Base-by-base conservation (phyloP, 35 echinoderm and acorn worm genomes). In the Apostichopus parvimensis region DNA sequence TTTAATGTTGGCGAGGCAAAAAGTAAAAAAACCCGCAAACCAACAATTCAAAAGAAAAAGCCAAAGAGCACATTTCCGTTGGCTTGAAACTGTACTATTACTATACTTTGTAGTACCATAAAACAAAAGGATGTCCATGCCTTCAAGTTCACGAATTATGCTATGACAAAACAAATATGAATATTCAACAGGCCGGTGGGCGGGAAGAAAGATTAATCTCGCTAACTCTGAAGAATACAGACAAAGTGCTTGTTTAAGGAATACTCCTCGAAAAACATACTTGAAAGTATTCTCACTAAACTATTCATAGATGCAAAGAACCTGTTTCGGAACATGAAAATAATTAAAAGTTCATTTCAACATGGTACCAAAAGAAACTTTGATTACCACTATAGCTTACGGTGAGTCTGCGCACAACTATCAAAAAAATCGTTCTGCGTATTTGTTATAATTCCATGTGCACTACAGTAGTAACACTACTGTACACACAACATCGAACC, bases 171-270 rank as follows among this genome's bases (percentile, higher is more conserved):
- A 75, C 17, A 75, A n/a, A 53, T 58, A 84, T 84, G 81, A 56
- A 84, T 84, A 84, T 84, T 56, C 81, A 84, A 58, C 20, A 84
- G 81, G 54, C 81, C 54, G 71, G 81, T 59, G 81, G 81, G 81
- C 81, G 81, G 81, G 81, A 84, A 84, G 55, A 5, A 84, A 84
- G 54, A 61, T 61, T 12, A 9, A 9, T 12, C 58, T 58, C 14
- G 58, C 81, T 25, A 6, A 58, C 6, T 59, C 5, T 84, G 55
- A 61, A 61, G 58, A 61, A 12, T 9, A 61, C 7, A 61, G 58
- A 9, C 12, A 61, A 61, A 12, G 12, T 8, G 12, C 12, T 61
- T 61, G 8, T 61, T 61, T 61, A 61, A 12, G 58, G 8, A 61
- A 61, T 61, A 45, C 34, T 45, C 34, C 34, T 45, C 34, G 34